Percentiles rank a stretch among this genome's conserved stretches.
These are phyloP conservation scores for Meiosimyza platycephala DNA, from an alignment of 2,888 invertebrate species.

Conservation along the genomic window DNA sequence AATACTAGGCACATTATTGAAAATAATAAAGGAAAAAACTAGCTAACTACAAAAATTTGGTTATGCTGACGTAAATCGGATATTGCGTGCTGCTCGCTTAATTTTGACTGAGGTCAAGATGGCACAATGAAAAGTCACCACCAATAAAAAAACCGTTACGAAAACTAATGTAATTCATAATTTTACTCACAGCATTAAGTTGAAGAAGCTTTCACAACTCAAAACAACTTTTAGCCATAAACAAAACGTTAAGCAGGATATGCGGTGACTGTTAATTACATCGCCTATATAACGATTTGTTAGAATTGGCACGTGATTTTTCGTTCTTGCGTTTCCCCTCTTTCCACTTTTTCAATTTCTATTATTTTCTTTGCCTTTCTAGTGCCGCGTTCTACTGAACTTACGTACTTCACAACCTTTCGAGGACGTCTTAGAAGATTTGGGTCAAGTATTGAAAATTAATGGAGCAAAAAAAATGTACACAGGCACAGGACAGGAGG, in stretches of 20 bases:
- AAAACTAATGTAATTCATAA: no score
- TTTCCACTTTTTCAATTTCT: neutral
- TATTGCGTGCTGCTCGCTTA: slow-evolving; percentile 56
- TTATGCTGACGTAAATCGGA: slow-evolving; percentile 47
- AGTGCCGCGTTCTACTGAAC: slow-evolving; percentile 92
- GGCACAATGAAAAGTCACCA: slow-evolving; percentile 51
- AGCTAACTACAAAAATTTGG: neutral
- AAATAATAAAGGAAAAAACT: no score
- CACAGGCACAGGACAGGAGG: slow-evolving; percentile 92
- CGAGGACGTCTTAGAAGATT: slow-evolving; percentile 92
- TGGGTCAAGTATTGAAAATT: slow-evolving; percentile 93
- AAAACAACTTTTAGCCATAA: neutral
- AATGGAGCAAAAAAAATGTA: slow-evolving; percentile 91
- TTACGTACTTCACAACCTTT: slow-evolving; percentile 93
- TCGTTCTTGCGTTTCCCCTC: neutral
- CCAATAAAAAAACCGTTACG: neutral
- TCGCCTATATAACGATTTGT: neutral
- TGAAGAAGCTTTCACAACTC: no score
- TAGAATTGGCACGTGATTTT: neutral
- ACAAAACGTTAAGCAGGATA: slow-evolving; percentile 4
- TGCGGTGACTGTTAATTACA: neutral
- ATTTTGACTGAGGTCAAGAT: slow-evolving; percentile 49
- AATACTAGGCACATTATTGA: no score
- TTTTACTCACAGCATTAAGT: no score
- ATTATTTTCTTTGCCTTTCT: slow-evolving; percentile 46